phyloP scores from a whole-genome alignment of 2,113 vertebrate species.

The Maccullochella peelii region DNA sequence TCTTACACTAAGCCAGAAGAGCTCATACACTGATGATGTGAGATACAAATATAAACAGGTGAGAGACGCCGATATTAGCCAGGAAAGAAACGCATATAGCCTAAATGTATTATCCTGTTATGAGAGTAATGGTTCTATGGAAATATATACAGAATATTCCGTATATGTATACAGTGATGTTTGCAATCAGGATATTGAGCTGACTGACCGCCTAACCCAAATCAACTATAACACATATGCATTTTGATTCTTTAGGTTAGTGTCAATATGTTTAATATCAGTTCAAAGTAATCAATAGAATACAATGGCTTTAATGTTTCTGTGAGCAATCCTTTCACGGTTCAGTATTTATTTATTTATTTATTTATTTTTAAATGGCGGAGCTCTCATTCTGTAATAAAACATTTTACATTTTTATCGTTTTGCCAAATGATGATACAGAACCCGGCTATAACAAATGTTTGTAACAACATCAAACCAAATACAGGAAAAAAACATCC shows the following conservation, averaged over 20 bases:
- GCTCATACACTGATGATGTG: neutral
- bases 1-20: neutral
- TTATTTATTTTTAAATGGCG: neutral
- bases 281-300: neutral
- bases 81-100: neutral
- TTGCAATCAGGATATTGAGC: neutral
- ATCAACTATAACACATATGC: neutral
- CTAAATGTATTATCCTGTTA: neutral
- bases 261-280: neutral
- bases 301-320: neutral
- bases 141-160: neutral
- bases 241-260: neutral
- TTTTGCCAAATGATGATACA: slow-evolving; percentile 13
- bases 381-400: neutral
- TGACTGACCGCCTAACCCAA: neutral
- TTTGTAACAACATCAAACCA: slow-evolving; percentile 9
- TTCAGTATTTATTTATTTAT: too few relatives aligned
- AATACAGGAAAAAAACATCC: slow-evolving; percentile 30
- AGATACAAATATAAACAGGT: neutral
- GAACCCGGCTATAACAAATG: neutral
- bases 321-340: neutral
- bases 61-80: neutral
- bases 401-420: neutral
- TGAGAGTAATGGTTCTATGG: neutral
- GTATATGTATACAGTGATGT: neutral